phyloP scores from a whole-genome alignment of 2,113 vertebrate species.

The Phylloscopus trochiloides region DNA sequence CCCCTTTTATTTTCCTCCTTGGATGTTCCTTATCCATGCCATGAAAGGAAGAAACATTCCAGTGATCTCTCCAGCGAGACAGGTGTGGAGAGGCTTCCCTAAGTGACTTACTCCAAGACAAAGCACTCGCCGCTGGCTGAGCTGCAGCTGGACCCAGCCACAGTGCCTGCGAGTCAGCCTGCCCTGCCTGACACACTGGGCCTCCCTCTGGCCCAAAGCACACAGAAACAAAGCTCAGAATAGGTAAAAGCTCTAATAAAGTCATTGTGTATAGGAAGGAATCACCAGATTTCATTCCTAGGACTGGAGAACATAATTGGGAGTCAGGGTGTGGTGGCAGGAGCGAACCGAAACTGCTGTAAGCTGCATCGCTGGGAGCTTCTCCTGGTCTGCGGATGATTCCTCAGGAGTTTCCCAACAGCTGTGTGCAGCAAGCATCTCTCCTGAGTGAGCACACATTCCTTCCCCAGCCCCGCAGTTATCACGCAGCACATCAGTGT shows the following conservation, averaged over 20 bases:
- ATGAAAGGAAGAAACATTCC: background rate
- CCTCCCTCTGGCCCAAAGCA: background rate
- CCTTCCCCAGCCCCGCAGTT: background rate
- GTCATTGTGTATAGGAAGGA: background rate
- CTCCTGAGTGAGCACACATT: background rate
- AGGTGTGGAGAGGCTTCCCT: background rate
- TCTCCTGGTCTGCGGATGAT: background rate
- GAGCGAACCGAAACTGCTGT: conserved; percentile 36
- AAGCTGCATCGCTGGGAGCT: conserved; percentile 7
- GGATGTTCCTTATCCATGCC: background rate
- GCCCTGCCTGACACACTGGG: background rate
- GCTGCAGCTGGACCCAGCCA: background rate
- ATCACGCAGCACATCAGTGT: background rate
- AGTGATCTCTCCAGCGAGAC: background rate
- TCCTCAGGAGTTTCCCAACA: conserved; percentile 33
- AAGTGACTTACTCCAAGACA: background rate
- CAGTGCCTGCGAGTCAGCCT: background rate
- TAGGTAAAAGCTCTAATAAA: background rate
- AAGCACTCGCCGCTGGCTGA: background rate
- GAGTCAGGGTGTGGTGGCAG: conserved; percentile 50
- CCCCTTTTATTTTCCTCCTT: background rate
- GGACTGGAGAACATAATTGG: conserved; percentile 44
- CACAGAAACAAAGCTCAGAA: background rate
- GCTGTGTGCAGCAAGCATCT: conserved; percentile 1
- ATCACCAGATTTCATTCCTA: background rate